Base-by-base conservation (phyloP, 2,888 invertebrate species). In the Macropis europaea region DNA sequence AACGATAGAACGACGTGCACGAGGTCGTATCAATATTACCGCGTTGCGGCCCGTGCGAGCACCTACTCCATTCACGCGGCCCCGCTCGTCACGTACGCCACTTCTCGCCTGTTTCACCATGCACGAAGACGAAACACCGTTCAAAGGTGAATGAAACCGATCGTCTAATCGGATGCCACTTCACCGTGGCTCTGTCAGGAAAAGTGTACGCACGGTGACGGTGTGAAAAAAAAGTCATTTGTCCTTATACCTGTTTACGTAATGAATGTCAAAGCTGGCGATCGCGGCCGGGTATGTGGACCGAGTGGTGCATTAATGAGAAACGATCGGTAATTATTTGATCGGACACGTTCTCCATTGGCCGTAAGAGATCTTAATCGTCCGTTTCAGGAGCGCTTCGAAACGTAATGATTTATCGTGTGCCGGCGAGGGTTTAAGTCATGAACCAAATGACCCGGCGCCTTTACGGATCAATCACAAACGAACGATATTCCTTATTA, bases 81-180 rank as follows among this genome's bases (percentile, higher is more conserved):
- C 72, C 77, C 62, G 63, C 70, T 81, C 81, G 89, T 87, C 89
- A 88, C 89, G 89, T 88, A 89, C 85, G 85, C 89, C 88, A 86
- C 77, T 79, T 76, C 63, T 69, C 60, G 50, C 38, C 61, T 57
- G 61, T 32, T 72, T 73, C 66, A 68, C 57, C 63, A 15, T 30
- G 17, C 52, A 36, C 38, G 62, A 59, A 45, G n/a, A 40, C 50
- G 42, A 50, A 61, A 59, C 56, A 32, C 64, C 28, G 13, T 15
- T 47, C 13, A 52, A 67, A 78, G 47, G 24, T 79, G 79, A 78
- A 78, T 79, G 79, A 76, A 74, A 75, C 54, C 17, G 48, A 73
- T 17, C 56, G 24, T 54, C 6, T 28, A 38, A 48, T 47, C 28
- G 47, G 1, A 0, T 24, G 19, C 5, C 3, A 13, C 36, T 2